Percentiles rank a stretch among this genome's conserved stretches.
Evolutionary conservation across 2,888 invertebrate species (phyloP).

Genomic region (Zele albiditarsus): DNA sequence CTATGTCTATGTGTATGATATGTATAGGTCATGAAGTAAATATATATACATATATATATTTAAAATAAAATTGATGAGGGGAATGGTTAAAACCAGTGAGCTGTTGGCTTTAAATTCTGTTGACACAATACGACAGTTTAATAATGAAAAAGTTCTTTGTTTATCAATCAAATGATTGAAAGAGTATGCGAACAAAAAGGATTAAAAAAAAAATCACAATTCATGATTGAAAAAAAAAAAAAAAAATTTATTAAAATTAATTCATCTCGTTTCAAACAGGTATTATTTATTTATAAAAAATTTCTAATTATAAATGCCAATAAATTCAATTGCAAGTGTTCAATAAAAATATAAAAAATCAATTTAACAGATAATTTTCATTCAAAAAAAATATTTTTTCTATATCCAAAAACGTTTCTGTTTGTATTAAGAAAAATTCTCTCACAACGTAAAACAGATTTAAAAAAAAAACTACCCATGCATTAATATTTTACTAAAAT

Average conservation of each 20-base stretch:
- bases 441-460: too few relatives aligned
- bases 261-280: too few relatives aligned
- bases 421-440: too few relatives aligned
- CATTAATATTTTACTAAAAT: too few relatives aligned
- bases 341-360: too few relatives aligned
- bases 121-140: constrained; percentile 18
- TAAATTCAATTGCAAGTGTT: too few relatives aligned
- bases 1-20: not conserved
- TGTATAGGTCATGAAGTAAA: not conserved
- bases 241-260: not conserved
- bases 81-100: constrained; percentile 13
- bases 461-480: too few relatives aligned
- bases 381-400: too few relatives aligned
- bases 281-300: too few relatives aligned
- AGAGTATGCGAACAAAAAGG: not conserved
- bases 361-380: too few relatives aligned
- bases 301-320: too few relatives aligned
- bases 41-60: not conserved
- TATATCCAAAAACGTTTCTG: too few relatives aligned
- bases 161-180: not conserved
- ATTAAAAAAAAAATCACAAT: not conserved
- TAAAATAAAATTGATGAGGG: constrained; percentile 10
- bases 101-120: constrained; percentile 41
- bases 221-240: not conserved
- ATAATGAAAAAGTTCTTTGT: constrained; percentile 18